Conservation (phyloP, 2,888 invertebrate species). For the Stictocephala bisonia region DNA sequence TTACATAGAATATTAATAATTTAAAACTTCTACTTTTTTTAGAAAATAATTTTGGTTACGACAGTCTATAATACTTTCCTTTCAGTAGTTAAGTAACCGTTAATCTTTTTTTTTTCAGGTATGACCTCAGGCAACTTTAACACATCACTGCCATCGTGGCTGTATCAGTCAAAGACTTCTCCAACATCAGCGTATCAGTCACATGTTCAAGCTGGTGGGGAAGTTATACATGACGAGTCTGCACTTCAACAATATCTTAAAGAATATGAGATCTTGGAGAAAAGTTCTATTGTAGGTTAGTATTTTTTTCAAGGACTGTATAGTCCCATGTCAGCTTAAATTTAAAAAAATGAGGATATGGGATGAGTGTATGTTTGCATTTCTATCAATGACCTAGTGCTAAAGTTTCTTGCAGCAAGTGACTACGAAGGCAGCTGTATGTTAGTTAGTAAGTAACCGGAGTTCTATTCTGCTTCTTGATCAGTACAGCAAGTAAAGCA, state of each 20-base stretch:
- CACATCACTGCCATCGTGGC: slow-evolving; percentile 64
- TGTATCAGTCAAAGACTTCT: slow-evolving; percentile 61
- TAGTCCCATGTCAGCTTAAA: no score
- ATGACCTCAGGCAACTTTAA: slow-evolving; percentile 57
- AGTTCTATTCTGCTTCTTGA: no score
- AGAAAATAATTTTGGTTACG: not conserved
- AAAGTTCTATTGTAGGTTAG: slow-evolving; percentile 52
- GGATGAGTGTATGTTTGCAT: no score
- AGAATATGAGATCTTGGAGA: slow-evolving; percentile 59
- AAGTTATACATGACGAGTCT: slow-evolving; percentile 67
- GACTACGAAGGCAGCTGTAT: no score
- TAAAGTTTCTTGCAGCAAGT: no score
- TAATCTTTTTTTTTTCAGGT: slow-evolving; percentile 33
- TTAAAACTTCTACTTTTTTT: no score
- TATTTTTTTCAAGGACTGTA: no score
- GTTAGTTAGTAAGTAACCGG: no score
- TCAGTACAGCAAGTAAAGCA: no score
- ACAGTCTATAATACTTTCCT: not conserved
- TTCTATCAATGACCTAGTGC: no score
- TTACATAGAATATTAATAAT: no score
- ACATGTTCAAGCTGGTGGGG: slow-evolving; percentile 59
- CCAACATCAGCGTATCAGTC: slow-evolving; percentile 50
- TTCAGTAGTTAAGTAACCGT: not conserved
- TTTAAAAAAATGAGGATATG: no score
- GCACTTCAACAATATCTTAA: slow-evolving; percentile 66